These are phyloP conservation scores for Sinohyriopsis cumingii DNA, from an alignment of 2,888 invertebrate species.

Conservation along the genomic window DNA sequence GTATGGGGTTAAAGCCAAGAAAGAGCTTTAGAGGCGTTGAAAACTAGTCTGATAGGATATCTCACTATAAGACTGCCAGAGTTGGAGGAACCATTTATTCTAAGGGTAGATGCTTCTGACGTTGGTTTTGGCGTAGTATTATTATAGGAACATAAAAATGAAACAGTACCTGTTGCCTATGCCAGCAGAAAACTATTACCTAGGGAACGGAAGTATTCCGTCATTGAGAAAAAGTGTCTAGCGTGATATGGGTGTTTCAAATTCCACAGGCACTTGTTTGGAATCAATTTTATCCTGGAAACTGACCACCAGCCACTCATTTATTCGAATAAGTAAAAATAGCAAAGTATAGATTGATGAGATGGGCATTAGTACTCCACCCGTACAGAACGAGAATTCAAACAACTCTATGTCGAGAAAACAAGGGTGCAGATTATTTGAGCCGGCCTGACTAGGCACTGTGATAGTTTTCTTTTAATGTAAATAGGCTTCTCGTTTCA, in stretches of 20 bases:
- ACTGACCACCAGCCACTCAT: constrained; percentile 39
- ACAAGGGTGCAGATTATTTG: constrained; percentile 10
- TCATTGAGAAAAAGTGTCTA: constrained; percentile 38
- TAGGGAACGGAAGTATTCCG: constrained; percentile 23
- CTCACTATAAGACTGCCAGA: constrained; percentile 32
- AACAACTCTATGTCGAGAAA: constrained; percentile 3
- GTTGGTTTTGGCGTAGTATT: constrained; percentile 44
- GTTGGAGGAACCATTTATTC: constrained; percentile 28
- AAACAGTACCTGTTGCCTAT: constrained; percentile 44
- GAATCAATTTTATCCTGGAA: constrained; percentile 26
- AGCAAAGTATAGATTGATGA: constrained; percentile 6
- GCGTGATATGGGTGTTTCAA: constrained; percentile 34
- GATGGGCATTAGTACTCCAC: constrained; percentile 9
- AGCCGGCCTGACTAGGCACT: not conserved
- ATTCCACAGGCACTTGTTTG: constrained; percentile 31
- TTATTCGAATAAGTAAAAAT: constrained; percentile 8
- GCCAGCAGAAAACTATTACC: constrained; percentile 38
- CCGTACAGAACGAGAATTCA: constrained; percentile 4
- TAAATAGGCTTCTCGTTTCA: no score
- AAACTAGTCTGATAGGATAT: not conserved
- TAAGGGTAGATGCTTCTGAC: constrained; percentile 46
- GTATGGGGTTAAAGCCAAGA: constrained; percentile 12
- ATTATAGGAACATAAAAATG: constrained; percentile 25
- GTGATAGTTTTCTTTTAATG: no score
- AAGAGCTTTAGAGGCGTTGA: constrained; percentile 4